Evolutionary conservation across 2,888 invertebrate genomes (phyloP).

Genomic region (Sepioteuthis lessoniana): DNA sequence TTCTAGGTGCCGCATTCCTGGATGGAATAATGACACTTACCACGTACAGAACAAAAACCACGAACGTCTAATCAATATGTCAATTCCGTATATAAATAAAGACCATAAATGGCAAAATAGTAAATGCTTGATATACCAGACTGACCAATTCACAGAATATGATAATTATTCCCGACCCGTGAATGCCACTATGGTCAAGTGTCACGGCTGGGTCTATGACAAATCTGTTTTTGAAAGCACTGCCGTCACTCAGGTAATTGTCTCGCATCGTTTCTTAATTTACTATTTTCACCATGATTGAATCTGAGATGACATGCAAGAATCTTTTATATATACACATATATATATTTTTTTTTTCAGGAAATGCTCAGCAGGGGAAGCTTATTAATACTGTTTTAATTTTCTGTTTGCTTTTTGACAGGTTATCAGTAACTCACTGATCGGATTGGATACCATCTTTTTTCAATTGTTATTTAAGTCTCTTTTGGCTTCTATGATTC

Average conservation of each 20-base stretch:
- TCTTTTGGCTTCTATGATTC: no score
- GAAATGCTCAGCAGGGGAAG: background rate
- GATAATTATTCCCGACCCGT: background rate
- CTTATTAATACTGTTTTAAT: background rate
- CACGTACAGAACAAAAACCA: slow-evolving; percentile 49
- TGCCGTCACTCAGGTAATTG: slow-evolving; percentile 51
- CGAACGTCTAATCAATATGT: slow-evolving; percentile 48
- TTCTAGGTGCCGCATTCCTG: slow-evolving; percentile 50
- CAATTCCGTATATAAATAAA: slow-evolving; percentile 49
- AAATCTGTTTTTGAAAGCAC: slow-evolving; percentile 51
- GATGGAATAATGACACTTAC: slow-evolving; percentile 50
- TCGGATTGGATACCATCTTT: background rate
- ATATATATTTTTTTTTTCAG: no score
- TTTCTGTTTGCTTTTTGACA: background rate
- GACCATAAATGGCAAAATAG: background rate
- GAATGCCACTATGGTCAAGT: slow-evolving; percentile 36
- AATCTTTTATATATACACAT: no score
- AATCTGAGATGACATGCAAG: background rate
- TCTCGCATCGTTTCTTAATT: background rate
- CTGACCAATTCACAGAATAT: background rate
- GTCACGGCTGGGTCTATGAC: slow-evolving; percentile 54
- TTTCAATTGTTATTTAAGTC: background rate
- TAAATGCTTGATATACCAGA: slow-evolving; percentile 42
- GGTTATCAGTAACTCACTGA: background rate
- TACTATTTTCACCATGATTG: background rate